Conservation (phyloP, 2,888 invertebrate species). For the Rapana venosa region DNA sequence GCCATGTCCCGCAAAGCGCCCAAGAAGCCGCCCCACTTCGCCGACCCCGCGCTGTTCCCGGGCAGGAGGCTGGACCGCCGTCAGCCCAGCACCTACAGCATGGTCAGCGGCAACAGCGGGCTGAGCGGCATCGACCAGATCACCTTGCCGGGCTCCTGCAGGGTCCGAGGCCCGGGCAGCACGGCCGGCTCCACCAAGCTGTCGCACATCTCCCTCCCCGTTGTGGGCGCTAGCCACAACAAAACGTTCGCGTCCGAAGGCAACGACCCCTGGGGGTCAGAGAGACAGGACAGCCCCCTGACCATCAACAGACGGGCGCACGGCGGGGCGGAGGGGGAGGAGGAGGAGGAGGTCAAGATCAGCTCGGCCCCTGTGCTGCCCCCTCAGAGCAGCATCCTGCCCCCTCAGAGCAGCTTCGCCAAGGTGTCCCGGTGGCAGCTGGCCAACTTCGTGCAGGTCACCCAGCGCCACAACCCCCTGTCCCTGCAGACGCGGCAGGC, state of each 20-base stretch:
- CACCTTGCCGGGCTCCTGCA: neutral
- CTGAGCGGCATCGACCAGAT: constrained; percentile 28
- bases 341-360: neutral
- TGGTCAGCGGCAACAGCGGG: constrained; percentile 42
- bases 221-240: neutral
- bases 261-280: neutral
- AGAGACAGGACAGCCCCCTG: neutral
- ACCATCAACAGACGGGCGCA: neutral
- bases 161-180: neutral
- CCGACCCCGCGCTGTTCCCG: constrained; percentile 37
- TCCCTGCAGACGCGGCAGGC: neutral
- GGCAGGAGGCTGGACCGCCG: constrained; percentile 39
- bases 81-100: constrained; percentile 26
- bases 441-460: neutral
- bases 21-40: constrained; percentile 38
- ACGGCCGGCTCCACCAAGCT: neutral
- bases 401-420: constrained; percentile 16
- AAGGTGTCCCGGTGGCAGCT: constrained; percentile 20
- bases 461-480: neutral
- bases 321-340: neutral
- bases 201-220: constrained; percentile 19
- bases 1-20: neutral
- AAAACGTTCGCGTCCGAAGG: neutral
- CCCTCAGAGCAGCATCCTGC: neutral
- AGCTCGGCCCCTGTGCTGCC: neutral